Percentiles rank a stretch among this genome's conserved stretches.
These are phyloP conservation scores for Ailurus styani DNA, from an alignment of 2,113 vertebrate genomes.

Conservation along the genomic window DNA sequence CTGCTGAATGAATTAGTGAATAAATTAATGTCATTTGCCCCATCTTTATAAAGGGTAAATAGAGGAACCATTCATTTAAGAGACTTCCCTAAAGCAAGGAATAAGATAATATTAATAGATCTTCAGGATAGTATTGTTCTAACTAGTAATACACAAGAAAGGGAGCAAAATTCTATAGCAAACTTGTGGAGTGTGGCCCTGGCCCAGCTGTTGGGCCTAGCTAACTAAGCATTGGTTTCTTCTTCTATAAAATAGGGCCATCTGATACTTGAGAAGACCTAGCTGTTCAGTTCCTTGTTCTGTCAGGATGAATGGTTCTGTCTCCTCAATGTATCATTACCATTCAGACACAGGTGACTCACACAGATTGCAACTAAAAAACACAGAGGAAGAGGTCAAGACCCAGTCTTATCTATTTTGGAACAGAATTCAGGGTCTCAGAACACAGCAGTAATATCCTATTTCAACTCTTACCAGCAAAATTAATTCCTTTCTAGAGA, in stretches of 20 bases:
- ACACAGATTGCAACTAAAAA: background rate
- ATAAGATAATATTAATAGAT: background rate
- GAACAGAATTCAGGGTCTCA: conserved; percentile 16
- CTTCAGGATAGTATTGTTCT: background rate
- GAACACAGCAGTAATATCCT: background rate
- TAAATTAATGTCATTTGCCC: background rate
- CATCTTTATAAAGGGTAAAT: conserved; percentile 15
- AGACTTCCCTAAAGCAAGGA: background rate
- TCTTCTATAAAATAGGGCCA: background rate
- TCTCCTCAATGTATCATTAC: background rate
- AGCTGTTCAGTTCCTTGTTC: background rate
- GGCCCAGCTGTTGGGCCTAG: background rate
- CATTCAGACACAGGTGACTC: background rate
- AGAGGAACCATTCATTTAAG: background rate
- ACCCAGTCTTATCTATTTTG: background rate
- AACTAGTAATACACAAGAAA: background rate
- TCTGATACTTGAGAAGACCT: conserved; percentile 1
- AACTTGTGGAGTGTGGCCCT: background rate
- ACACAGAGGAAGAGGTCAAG: background rate
- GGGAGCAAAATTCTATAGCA: background rate
- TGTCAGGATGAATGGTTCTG: background rate
- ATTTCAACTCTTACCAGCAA: background rate
- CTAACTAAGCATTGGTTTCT: background rate
- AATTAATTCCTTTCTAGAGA: background rate
- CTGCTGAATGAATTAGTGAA: background rate